Percentiles rank a stretch among this genome's conserved stretches.
phyloP scores from a whole-genome alignment of 2,888 invertebrate species.

The Caenorhabditis becei region DNA sequence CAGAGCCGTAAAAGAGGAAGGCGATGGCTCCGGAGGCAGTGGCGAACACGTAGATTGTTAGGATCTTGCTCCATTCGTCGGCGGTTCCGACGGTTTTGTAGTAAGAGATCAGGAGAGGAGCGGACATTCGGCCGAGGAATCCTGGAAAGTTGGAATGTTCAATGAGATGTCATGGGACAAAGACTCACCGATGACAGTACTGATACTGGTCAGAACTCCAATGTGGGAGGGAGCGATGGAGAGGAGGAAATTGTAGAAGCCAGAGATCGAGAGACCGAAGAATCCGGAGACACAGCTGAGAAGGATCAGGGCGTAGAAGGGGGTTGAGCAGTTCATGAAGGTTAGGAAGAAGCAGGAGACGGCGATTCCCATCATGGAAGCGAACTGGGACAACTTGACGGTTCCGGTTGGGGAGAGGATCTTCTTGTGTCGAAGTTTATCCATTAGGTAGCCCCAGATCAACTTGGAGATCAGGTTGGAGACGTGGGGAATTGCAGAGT shows the following conservation, averaged over 20 bases:
- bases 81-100: slow-evolving; percentile 73
- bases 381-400: slow-evolving; percentile 72
- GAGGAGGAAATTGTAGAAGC: slow-evolving; percentile 76
- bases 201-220: slow-evolving; percentile 72
- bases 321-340: slow-evolving; percentile 48
- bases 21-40: slow-evolving; percentile 60
- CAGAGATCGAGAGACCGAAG: slow-evolving; percentile 73
- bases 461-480: slow-evolving; percentile 71
- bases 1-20: slow-evolving; percentile 73
- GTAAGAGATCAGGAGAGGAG: slow-evolving; percentile 68
- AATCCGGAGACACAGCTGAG: slow-evolving; percentile 62
- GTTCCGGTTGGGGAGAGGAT: slow-evolving; percentile 64
- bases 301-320: slow-evolving; percentile 29
- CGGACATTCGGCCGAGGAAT: slow-evolving; percentile 65
- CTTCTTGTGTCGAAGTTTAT: slow-evolving; percentile 65
- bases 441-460: slow-evolving; percentile 73
- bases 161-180: too few relatives aligned
- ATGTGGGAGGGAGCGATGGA: slow-evolving; percentile 75
- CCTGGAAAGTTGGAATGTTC: slow-evolving; percentile 32
- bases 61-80: slow-evolving; percentile 73
- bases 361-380: slow-evolving; percentile 58
- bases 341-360: slow-evolving; percentile 51
- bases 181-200: slow-evolving; percentile 63
- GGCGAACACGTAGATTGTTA: slow-evolving; percentile 65
- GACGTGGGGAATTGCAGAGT: slow-evolving; percentile 70